These are phyloP conservation scores for Ophion obscuratus DNA, from an alignment of 2,888 invertebrate genomes.

Conservation along the genomic window DNA sequence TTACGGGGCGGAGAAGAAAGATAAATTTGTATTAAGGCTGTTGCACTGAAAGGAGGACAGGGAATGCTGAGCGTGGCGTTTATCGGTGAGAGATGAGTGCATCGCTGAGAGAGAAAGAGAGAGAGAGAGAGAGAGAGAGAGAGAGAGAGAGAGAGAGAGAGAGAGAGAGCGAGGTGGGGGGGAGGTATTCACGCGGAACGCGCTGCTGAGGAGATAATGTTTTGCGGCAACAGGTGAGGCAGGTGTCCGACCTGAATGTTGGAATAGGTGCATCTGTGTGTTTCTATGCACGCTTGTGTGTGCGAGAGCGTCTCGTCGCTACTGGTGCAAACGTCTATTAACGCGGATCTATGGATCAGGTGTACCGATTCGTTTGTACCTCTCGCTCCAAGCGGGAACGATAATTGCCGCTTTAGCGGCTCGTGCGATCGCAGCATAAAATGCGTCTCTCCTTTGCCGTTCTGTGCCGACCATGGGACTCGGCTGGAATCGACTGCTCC, in stretches of 20 bases:
- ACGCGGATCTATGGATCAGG: constrained; percentile 83
- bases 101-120: constrained; percentile 64
- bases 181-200: constrained; percentile 73
- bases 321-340: constrained; percentile 82
- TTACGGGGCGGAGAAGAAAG: background rate
- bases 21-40: constrained; percentile 14
- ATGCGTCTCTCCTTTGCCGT: constrained; percentile 47
- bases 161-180: constrained; percentile 33
- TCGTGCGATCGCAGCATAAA: constrained; percentile 60
- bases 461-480: constrained; percentile 45
- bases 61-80: constrained; percentile 77
- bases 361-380: constrained; percentile 79
- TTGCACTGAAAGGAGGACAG: constrained; percentile 44
- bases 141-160: too few relatives aligned
- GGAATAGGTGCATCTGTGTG: constrained; percentile 10
- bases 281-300: constrained; percentile 63
- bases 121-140: too few relatives aligned
- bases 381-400: constrained; percentile 71
- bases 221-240: constrained; percentile 84
- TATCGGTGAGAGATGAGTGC: constrained; percentile 80
- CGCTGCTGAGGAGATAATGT: constrained; percentile 81
- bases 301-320: constrained; percentile 40
- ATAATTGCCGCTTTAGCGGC: constrained; percentile 74
- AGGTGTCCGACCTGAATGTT: constrained; percentile 83
- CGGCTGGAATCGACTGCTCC: constrained; percentile 40